phyloP scores from a whole-genome alignment of 2,888 invertebrate genomes.

The Itoplectis maculator region DNA sequence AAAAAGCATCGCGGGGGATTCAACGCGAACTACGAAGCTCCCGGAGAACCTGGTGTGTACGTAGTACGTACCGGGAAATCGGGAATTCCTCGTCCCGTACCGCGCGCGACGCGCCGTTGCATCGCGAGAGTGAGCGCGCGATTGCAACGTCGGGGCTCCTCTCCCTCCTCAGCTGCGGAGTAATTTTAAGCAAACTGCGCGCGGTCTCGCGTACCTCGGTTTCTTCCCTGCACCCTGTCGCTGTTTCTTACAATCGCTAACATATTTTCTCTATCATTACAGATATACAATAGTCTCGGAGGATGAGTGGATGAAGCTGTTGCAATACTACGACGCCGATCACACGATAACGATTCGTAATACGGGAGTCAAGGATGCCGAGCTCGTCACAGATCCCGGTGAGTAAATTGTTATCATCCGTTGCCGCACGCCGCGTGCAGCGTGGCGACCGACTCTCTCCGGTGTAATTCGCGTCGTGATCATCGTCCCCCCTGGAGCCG shows the following conservation, averaged over 20 bases:
- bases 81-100: conserved; percentile 76
- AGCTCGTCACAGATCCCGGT: conserved; percentile 75
- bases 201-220: conserved; percentile 4
- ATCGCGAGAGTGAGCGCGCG: background rate
- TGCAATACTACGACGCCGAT: conserved; percentile 79
- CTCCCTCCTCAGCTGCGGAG: conserved; percentile 35
- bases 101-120: conserved; percentile 17
- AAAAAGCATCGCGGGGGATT: conserved; percentile 80
- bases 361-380: conserved; percentile 55
- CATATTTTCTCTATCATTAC: conserved; percentile 58
- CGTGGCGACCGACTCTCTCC: background rate
- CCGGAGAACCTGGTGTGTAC: conserved; percentile 39
- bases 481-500: conserved; percentile 7
- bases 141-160: conserved; percentile 13
- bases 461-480: conserved; percentile 7
- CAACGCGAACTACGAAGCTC: conserved; percentile 58
- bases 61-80: conserved; percentile 75
- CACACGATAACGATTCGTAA: conserved; percentile 75
- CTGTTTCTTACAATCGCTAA: background rate
- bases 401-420: conserved; percentile 65
- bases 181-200: conserved; percentile 59
- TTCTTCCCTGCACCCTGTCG: conserved; percentile 12
- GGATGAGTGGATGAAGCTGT: conserved; percentile 81
- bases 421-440: background rate
- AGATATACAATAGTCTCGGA: conserved; percentile 78